phyloP scores from a whole-genome alignment of 2,797 vertebrate species.

The Alfaro cultratus region DNA sequence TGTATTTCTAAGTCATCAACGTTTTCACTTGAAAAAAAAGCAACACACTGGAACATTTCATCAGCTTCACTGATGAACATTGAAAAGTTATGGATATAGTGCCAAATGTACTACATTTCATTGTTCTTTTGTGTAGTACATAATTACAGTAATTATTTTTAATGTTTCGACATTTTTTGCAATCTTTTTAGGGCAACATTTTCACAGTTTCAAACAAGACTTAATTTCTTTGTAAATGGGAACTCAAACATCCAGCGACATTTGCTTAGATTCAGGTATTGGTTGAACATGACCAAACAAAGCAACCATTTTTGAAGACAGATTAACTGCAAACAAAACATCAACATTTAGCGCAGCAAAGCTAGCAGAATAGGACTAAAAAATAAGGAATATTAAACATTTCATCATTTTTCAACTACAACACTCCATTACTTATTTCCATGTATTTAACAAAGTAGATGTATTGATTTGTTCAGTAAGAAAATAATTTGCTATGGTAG shows the following conservation, averaged over 20 bases:
- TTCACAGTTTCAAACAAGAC: background rate
- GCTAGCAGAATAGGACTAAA: background rate
- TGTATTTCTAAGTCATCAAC: background rate
- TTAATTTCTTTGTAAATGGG: background rate
- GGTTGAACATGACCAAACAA: background rate
- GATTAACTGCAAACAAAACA: background rate
- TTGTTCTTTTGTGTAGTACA: background rate
- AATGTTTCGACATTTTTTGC: background rate
- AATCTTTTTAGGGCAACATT: background rate
- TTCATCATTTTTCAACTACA: background rate
- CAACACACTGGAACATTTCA: background rate
- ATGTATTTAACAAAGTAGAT: background rate
- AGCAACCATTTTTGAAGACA: background rate
- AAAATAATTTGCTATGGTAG: background rate
- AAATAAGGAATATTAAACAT: background rate
- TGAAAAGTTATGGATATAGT: background rate
- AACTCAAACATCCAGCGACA: background rate
- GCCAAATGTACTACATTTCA: background rate
- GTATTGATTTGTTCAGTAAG: background rate
- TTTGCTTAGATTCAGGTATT: background rate
- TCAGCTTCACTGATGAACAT: background rate
- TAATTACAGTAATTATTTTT: background rate
- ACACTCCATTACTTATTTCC: background rate
- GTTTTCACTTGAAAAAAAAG: background rate
- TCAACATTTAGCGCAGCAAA: background rate